phyloP scores from a whole-genome alignment of 2,113 vertebrate genomes.

The Seriola quinqueradiata region DNA sequence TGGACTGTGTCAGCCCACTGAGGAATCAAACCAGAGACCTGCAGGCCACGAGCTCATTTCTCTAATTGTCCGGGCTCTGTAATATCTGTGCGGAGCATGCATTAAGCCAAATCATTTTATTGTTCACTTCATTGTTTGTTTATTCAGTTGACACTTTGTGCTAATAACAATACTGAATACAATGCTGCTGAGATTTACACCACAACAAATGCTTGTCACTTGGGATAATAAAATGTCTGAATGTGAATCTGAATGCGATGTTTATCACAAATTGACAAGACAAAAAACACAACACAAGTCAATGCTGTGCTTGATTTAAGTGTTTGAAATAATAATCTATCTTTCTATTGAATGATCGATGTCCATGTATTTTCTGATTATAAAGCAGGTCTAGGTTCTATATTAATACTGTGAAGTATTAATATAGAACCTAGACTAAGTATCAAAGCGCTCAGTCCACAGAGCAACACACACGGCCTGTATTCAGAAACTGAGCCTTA shows the following conservation, averaged over 20 bases:
- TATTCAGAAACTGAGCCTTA: too few relatives aligned
- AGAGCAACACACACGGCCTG: too few relatives aligned
- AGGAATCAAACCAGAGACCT: slow-evolving; percentile 68
- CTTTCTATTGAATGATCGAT: neutral
- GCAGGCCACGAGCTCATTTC: slow-evolving; percentile 62
- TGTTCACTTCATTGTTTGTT: slow-evolving; percentile 64
- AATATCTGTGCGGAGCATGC: slow-evolving; percentile 42
- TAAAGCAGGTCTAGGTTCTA: too few relatives aligned
- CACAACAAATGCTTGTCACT: slow-evolving; percentile 3
- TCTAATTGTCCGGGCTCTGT: slow-evolving; percentile 70
- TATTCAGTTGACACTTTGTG: slow-evolving; percentile 54
- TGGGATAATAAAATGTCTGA: too few relatives aligned
- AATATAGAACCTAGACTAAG: too few relatives aligned
- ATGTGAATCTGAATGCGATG: neutral
- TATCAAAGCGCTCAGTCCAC: too few relatives aligned
- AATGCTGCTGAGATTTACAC: slow-evolving; percentile 38
- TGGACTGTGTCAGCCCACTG: slow-evolving; percentile 37
- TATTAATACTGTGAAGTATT: too few relatives aligned
- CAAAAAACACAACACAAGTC: neutral
- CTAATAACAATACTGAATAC: slow-evolving; percentile 43
- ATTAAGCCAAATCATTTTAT: slow-evolving; percentile 65
- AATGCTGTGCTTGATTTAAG: neutral
- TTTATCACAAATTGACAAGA: slow-evolving; percentile 39
- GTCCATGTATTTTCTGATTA: too few relatives aligned
- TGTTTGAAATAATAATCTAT: slow-evolving; percentile 13